Percentiles rank a stretch among this genome's conserved stretches.
phyloP scores from a whole-genome alignment of 1,140 invertebrate species.

The Lamellibrachia luymesi region DNA sequence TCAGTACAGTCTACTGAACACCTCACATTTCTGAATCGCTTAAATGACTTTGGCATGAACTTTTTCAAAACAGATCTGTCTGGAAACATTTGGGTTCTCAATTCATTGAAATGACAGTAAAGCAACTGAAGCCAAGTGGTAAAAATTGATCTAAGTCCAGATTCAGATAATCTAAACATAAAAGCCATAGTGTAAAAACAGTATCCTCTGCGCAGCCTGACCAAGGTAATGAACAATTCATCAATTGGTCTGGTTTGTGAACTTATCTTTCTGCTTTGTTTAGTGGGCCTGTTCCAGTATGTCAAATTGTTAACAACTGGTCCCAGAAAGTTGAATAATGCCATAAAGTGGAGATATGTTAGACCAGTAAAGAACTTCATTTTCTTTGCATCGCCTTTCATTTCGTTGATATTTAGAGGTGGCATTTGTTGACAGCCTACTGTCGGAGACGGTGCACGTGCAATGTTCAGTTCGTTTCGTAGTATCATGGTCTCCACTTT shows the following conservation, averaged over 20 bases:
- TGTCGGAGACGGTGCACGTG: too few relatives aligned
- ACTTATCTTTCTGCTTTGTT: background rate
- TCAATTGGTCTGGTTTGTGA: background rate
- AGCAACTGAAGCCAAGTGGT: slow-evolving; percentile 22
- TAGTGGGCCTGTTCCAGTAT: too few relatives aligned
- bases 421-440: too few relatives aligned
- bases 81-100: slow-evolving; percentile 11
- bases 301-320: too few relatives aligned
- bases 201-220: slow-evolving; percentile 7
- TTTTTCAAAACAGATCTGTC: background rate
- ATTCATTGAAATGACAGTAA: slow-evolving; percentile 20
- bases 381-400: too few relatives aligned
- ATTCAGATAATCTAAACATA: slow-evolving; percentile 16
- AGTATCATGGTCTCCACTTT: background rate
- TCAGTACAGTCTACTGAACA: slow-evolving; percentile 16
- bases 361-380: too few relatives aligned
- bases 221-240: background rate
- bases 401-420: too few relatives aligned
- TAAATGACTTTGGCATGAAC: slow-evolving; percentile 18
- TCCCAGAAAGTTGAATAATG: too few relatives aligned
- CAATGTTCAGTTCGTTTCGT: too few relatives aligned
- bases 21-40: slow-evolving; percentile 17
- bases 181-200: slow-evolving; percentile 7
- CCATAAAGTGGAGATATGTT: too few relatives aligned
- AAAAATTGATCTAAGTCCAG: background rate